Base-by-base conservation (phyloP, 2,888 invertebrate genomes). In the Cheilosia impressa region DNA sequence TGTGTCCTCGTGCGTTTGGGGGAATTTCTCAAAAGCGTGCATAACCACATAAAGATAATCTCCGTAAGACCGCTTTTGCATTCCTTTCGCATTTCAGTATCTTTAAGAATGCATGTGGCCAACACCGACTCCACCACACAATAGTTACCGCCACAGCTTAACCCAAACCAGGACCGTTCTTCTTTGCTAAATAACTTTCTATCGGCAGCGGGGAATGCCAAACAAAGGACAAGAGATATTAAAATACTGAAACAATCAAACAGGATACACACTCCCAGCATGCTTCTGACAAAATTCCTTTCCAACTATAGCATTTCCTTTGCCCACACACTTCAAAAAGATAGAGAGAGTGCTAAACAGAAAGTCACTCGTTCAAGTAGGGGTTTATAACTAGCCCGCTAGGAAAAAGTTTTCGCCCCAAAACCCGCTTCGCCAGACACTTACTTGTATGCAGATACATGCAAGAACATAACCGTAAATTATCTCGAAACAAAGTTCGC, bases 181-280 rank as follows among this genome's bases (percentile, higher is more conserved):
- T 38, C 13, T 38, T 38, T 38, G 38, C 13, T 38, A 4, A 4
- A 38, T 38, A 38, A 38, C 13, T 45, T 17, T 31, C 34, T 10
- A 9, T 27, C 43, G 13, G 15, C 38, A 38, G 19, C 9, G n/a
- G 19, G 5, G 34, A 47, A 38, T 13, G 13, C 4, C 38, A 50
- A 45, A 50, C 50, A 60, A 24, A 41, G 15, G 50, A 62, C 52
- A 72, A 38, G 58, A 60, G 58, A 60, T 66, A 66, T 66, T 55
- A 68, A 68, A 68, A 27, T 53, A 19, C 19, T 43, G 53, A 63
- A 63, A 63, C 73, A 55, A 55, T 73, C 73, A 73, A 62, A 62
- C 63, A 55, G 45, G 63, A 73, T 45, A 22, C 45, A 73, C 4
- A 38, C 31, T 9, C 9, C 9, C 31, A 9, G 2, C 9, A 9